Conservation (phyloP, 2,888 invertebrate genomes). For the Cerceris rybyensis region DNA sequence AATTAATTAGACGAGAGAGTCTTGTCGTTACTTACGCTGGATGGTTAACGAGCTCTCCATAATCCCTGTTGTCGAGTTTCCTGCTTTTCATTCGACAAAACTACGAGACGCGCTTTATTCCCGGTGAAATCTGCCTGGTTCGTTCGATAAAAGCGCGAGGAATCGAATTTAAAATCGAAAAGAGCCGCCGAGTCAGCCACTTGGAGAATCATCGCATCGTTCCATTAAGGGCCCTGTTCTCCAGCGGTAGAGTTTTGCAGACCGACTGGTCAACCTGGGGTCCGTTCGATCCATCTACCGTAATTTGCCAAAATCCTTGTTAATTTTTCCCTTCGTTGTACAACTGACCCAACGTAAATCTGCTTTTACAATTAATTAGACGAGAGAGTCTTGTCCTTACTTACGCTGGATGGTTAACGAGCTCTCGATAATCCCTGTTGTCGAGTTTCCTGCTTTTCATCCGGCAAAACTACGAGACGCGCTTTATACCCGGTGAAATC, state of each 20-base stretch:
- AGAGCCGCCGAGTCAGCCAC: constrained; percentile 7
- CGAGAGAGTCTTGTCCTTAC: not conserved
- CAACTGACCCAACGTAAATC: not conserved
- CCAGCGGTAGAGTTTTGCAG: not conserved
- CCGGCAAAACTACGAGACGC: constrained; percentile 54
- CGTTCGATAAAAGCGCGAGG: constrained; percentile 19
- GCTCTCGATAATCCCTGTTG: constrained; percentile 42
- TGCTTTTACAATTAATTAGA: constrained; percentile 46
- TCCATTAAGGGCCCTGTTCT: constrained; percentile 6
- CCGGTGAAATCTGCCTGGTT: constrained; percentile 49
- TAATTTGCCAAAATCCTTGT: constrained; percentile 12
- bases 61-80: constrained; percentile 54
- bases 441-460: constrained; percentile 67
- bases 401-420: constrained; percentile 50
- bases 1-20: constrained; percentile 46
- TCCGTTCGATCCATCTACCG: not conserved
- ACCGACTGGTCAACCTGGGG: not conserved
- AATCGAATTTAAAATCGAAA: constrained; percentile 26
- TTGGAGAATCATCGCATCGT: constrained; percentile 8
- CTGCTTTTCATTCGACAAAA: constrained; percentile 67
- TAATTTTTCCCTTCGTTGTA: not conserved
- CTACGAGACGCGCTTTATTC: constrained; percentile 47
- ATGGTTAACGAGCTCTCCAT: constrained; percentile 52
- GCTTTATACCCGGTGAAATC: constrained; percentile 56
- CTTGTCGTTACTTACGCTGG: constrained; percentile 7